A percentile compares a stretch with the other conserved stretches of the same genome.
Conservation (phyloP, 2,797 vertebrate species). For the Gymnothorax javanicus region DNA sequence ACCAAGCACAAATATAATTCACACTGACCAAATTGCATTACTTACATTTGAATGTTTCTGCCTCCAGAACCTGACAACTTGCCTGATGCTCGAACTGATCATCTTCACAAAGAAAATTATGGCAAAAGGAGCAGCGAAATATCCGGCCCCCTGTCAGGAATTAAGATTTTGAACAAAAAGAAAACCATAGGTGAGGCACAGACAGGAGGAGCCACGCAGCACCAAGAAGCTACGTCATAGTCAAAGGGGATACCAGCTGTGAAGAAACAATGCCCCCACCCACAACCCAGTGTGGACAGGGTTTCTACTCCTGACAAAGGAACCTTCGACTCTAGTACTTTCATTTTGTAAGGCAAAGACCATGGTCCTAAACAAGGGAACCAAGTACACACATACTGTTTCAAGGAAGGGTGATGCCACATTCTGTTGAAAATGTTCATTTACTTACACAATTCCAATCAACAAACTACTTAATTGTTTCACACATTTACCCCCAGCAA, state of each 20-base stretch:
- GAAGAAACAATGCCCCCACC: neutral
- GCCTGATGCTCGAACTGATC: slow-evolving; percentile 99
- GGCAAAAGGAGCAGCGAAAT: slow-evolving; percentile 95
- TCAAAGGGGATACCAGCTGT: neutral
- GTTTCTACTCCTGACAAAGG: too few relatives aligned
- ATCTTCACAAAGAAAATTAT: slow-evolving; percentile 96
- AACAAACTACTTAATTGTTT: too few relatives aligned
- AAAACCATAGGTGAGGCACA: neutral
- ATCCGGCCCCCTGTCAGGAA: slow-evolving; percentile 85
- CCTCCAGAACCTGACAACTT: slow-evolving; percentile 95
- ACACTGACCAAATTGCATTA: slow-evolving; percentile 33
- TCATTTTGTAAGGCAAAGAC: too few relatives aligned
- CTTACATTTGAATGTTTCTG: slow-evolving; percentile 98
- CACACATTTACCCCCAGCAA: too few relatives aligned
- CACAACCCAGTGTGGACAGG: too few relatives aligned
- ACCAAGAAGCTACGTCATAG: neutral
- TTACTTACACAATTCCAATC: too few relatives aligned
- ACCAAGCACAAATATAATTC: neutral
- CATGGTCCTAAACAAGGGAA: too few relatives aligned
- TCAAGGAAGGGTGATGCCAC: too few relatives aligned
- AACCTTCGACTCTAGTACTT: too few relatives aligned
- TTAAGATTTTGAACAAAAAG: slow-evolving; percentile 25
- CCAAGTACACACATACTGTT: too few relatives aligned
- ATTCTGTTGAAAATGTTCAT: too few relatives aligned
- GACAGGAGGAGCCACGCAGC: too few relatives aligned